phyloP scores from a whole-genome alignment of 2,888 invertebrate species.

The Pyralis farinalis region DNA sequence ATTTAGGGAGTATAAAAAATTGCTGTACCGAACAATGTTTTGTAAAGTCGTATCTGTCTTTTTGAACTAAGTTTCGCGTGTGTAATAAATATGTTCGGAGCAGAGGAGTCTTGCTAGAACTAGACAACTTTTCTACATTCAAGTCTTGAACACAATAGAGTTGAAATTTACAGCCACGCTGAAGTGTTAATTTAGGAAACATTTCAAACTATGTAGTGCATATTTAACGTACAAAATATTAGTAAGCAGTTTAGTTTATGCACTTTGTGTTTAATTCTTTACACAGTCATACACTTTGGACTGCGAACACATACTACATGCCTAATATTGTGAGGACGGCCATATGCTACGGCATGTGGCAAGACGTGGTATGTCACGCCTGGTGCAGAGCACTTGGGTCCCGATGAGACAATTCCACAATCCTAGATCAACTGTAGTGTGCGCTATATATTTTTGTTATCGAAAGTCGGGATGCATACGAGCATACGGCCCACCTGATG shows the following conservation, averaged over 20 bases:
- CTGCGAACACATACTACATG: too few relatives aligned
- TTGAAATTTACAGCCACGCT: neutral
- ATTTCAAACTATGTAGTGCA: neutral
- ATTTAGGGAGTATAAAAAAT: too few relatives aligned
- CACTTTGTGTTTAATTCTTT: neutral
- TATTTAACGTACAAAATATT: neutral
- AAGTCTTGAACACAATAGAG: neutral
- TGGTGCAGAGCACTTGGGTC: too few relatives aligned
- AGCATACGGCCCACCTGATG: too few relatives aligned
- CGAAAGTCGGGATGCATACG: too few relatives aligned
- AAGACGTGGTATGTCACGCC: too few relatives aligned
- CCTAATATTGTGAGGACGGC: too few relatives aligned
- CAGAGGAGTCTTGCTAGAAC: neutral
- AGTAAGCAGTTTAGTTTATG: neutral
- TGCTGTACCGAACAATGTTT: neutral
- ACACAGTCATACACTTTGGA: too few relatives aligned
- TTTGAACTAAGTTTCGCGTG: neutral
- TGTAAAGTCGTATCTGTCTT: neutral
- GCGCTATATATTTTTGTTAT: too few relatives aligned
- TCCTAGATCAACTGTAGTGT: too few relatives aligned
- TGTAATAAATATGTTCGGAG: neutral
- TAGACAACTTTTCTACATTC: neutral
- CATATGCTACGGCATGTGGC: too few relatives aligned
- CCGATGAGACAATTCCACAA: too few relatives aligned
- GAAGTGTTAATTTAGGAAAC: conserved; percentile 1